Evolutionary conservation across 2,888 invertebrate genomes (phyloP).

Genomic region (Drosophila mettleri): DNA sequence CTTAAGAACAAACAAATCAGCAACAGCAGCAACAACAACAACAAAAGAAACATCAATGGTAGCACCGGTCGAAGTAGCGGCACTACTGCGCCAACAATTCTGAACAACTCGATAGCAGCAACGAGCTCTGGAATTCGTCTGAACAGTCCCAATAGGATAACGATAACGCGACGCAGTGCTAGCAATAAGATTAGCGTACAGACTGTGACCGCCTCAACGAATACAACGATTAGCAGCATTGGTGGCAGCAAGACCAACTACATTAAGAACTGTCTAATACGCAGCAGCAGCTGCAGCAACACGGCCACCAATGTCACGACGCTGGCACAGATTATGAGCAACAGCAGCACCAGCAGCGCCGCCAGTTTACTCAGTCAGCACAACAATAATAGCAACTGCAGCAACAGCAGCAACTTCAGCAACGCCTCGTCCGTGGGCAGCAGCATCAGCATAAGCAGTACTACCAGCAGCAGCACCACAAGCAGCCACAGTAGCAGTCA

Average conservation of each 20-base stretch:
- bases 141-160: slow-evolving; percentile 68
- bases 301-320: slow-evolving; percentile 82
- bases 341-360: slow-evolving; percentile 80
- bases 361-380: slow-evolving; percentile 72
- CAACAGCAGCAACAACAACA: slow-evolving; percentile 37
- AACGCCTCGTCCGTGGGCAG: slow-evolving; percentile 75
- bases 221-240: slow-evolving; percentile 53
- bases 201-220: slow-evolving; percentile 65
- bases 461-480: slow-evolving; percentile 57
- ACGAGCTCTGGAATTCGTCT: slow-evolving; percentile 44
- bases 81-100: slow-evolving; percentile 46
- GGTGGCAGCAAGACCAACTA: slow-evolving; percentile 72
- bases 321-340: slow-evolving; percentile 83
- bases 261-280: slow-evolving; percentile 82
- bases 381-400: slow-evolving; percentile 71
- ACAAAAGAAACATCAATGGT: slow-evolving; percentile 14
- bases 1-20: slow-evolving; percentile 67
- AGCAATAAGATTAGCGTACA: slow-evolving; percentile 60
- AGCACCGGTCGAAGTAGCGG: slow-evolving; percentile 34
- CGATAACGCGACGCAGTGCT: slow-evolving; percentile 67
- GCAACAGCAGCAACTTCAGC: slow-evolving; percentile 74
- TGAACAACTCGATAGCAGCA: slow-evolving; percentile 49
- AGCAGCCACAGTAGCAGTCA: slow-evolving; percentile 55
- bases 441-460: slow-evolving; percentile 74
- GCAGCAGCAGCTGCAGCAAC: slow-evolving; percentile 83